Base-by-base conservation (phyloP, 2,888 invertebrate genomes). In the Monopis laevigella region DNA sequence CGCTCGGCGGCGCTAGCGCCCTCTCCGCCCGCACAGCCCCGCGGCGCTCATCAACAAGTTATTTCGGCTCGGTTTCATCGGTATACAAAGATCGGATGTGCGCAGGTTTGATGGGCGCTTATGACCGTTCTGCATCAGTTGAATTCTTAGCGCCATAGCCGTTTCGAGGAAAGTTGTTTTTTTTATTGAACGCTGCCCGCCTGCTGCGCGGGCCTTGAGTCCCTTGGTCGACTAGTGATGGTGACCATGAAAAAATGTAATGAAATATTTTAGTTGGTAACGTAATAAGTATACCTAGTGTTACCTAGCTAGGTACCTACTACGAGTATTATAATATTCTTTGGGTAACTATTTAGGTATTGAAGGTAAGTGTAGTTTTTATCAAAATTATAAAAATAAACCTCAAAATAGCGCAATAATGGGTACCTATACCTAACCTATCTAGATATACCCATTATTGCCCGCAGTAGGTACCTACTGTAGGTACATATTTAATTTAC, bases 1-100 rank as follows among this genome's bases (percentile, higher is more conserved):
- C 88, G 87, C 85, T 85, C 34, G 43, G 60, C 77, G 78, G 77
- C 77, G 78, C 78, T 77, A 69, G 65, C 56, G 61, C 65, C 63
- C 68, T 58, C 57, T 57, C 45, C 55, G 58, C 69, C 66, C 67
- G 62, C 65, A 52, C 66, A 52, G 62, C 64, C 74, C 67, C 68
- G 65, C 29, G 16, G 29, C 40, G 34, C 35, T 68, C 75, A 75
- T 80, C 78, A 78, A 80, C 80, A 80, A 78, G 80, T 78, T 78
- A 78, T 78, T 78, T 78, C 75, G 73, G 68, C 71, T 58, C 61
- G 54, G 56, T 55, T 54, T 59, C 57, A 54, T 51, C 55, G 56
- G 54, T 53, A 46, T 53, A 50, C 54, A 63, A 63, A 67, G 60
- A 69, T 50, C 51, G 74, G 65, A 63, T 61, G 51, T 24, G 16